These are phyloP conservation scores for Lepus europaeus DNA, from an alignment of 2,113 vertebrate genomes.

Conservation along the genomic window DNA sequence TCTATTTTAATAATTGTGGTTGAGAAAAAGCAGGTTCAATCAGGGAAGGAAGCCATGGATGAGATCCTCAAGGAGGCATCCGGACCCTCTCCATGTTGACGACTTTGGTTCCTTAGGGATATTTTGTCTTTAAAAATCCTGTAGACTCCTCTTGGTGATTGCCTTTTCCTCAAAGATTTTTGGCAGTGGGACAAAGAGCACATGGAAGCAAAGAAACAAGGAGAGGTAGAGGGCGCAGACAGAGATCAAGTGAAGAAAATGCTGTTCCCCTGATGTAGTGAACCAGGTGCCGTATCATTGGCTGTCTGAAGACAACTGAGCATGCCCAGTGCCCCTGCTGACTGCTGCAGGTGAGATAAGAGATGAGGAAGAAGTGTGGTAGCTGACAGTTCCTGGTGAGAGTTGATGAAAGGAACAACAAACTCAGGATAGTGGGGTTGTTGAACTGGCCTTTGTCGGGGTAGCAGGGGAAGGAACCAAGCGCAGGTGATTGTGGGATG, in stretches of 20 bases:
- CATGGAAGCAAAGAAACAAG: constrained; percentile 47
- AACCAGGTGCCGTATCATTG: neutral
- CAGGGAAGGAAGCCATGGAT: constrained; percentile 38
- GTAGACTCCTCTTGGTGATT: constrained; percentile 26
- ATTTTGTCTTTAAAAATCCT: constrained; percentile 38
- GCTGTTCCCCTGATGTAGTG: neutral
- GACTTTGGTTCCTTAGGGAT: constrained; percentile 37
- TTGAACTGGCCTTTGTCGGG: neutral
- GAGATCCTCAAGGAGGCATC: constrained; percentile 47
- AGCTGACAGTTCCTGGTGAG: neutral
- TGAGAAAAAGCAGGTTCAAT: constrained; percentile 71
- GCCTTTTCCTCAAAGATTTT: constrained; percentile 53
- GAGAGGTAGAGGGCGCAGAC: neutral
- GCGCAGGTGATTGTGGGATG: neutral
- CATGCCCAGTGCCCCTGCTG: neutral
- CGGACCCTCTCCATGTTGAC: constrained; percentile 55
- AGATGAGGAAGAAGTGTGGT: neutral
- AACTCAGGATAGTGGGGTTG: neutral
- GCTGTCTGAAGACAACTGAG: neutral
- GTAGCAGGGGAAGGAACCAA: neutral
- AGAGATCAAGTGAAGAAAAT: neutral
- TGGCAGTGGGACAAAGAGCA: constrained; percentile 49
- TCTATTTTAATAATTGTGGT: constrained; percentile 73
- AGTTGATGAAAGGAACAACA: neutral
- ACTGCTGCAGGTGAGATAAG: neutral